These are phyloP conservation scores for Drosophila ambigua DNA, from an alignment of 1,140 invertebrate species.

Conservation along the genomic window DNA sequence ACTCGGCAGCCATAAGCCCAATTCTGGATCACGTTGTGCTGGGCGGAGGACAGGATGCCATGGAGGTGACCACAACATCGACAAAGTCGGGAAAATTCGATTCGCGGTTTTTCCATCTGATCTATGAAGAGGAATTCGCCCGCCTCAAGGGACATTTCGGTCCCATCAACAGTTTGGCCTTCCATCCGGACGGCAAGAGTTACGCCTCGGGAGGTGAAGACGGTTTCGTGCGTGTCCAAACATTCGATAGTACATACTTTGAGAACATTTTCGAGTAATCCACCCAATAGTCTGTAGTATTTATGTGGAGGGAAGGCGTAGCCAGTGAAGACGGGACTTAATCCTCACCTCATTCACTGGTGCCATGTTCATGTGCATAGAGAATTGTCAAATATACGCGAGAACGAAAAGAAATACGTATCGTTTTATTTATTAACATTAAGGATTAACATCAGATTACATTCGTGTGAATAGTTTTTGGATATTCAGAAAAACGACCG, in stretches of 20 bases:
- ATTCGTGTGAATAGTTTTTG: constrained; percentile 49
- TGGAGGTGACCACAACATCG: constrained; percentile 99
- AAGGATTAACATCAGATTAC: constrained; percentile 40
- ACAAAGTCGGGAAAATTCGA: constrained; percentile 98
- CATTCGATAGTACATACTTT: constrained; percentile 98
- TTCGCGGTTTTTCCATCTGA: constrained; percentile 98
- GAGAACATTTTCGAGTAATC: constrained; percentile 98
- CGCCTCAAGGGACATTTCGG: constrained; percentile 99
- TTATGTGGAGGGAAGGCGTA: constrained; percentile 5
- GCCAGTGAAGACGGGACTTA: constrained; percentile 19
- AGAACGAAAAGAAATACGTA: constrained; percentile 73
- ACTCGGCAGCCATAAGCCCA: constrained; percentile 98
- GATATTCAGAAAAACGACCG: constrained; percentile 69
- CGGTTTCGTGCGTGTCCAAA: constrained; percentile 98
- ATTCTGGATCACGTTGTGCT: constrained; percentile 97
- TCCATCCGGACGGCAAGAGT: constrained; percentile 98
- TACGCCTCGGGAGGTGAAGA: constrained; percentile 99
- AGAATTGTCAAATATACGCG: constrained; percentile 78
- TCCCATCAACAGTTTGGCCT: constrained; percentile 99
- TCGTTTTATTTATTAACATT: constrained; percentile 63
- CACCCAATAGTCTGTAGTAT: constrained; percentile 48
- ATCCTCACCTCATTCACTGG: constrained; percentile 22
- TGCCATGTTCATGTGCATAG: constrained; percentile 70
- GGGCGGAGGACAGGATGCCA: constrained; percentile 99
- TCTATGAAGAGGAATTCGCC: constrained; percentile 99